Percentiles rank a stretch among this genome's conserved stretches.
Evolutionary conservation across 2,888 invertebrate species (phyloP).

Genomic region (Nudaria mundana): DNA sequence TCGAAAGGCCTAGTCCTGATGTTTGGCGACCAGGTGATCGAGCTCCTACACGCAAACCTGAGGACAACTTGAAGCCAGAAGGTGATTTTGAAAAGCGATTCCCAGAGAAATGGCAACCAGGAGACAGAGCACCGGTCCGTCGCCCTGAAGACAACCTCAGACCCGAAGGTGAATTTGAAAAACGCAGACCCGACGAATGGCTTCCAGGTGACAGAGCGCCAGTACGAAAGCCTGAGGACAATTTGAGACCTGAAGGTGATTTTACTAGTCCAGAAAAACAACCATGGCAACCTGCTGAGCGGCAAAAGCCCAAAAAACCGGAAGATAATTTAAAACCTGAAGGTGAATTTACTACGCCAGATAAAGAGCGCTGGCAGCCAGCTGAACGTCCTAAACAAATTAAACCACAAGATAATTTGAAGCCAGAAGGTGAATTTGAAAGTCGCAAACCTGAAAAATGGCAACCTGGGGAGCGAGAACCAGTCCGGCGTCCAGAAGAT

Average conservation of each 20-base stretch:
- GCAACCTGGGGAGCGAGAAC: conserved; percentile 49
- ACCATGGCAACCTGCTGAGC: conserved; percentile 61
- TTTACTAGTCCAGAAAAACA: conserved; percentile 33
- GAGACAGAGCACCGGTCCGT: conserved; percentile 55
- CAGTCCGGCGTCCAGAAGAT: conserved; percentile 56
- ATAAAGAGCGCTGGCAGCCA: conserved; percentile 69
- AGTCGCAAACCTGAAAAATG: conserved; percentile 59
- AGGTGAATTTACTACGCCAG: conserved; percentile 69
- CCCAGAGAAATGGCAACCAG: conserved; percentile 75
- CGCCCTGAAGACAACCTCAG: conserved; percentile 74
- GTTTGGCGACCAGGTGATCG: conserved; percentile 70
- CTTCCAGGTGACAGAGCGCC: conserved; percentile 52
- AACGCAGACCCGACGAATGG: conserved; percentile 56
- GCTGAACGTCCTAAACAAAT: conserved; percentile 64
- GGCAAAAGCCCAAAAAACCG: conserved; percentile 7
- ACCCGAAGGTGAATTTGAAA: conserved; percentile 77
- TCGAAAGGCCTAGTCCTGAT: conserved; percentile 51
- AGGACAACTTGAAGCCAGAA: conserved; percentile 56
- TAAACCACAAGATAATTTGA: conserved; percentile 77
- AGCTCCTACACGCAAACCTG: conserved; percentile 70
- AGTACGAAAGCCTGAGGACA: conserved; percentile 11
- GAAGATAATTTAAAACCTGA: conserved; percentile 77
- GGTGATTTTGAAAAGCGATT: conserved; percentile 54
- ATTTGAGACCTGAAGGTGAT: conserved; percentile 77
- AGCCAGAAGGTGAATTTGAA: conserved; percentile 55